phyloP scores from a whole-genome alignment of 2,113 vertebrate genomes.

The Dicentrarchus labrax region DNA sequence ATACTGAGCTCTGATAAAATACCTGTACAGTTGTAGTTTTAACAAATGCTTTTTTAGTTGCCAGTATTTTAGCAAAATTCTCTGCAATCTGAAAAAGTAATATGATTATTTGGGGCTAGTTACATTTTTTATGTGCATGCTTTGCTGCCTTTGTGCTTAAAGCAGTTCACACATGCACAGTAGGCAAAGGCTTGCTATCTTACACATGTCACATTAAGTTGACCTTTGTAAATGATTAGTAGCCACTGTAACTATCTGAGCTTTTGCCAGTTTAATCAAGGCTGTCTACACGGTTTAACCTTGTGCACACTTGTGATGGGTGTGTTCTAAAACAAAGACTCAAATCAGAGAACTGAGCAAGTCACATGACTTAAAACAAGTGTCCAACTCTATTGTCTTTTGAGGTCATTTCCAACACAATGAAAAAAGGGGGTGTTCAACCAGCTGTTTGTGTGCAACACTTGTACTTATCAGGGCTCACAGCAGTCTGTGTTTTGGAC shows the following conservation, averaged over 20 bases:
- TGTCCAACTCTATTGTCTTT: not conserved
- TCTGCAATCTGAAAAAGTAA: not conserved
- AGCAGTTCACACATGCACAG: constrained; percentile 3
- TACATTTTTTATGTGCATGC: constrained; percentile 6
- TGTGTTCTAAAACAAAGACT: constrained; percentile 24
- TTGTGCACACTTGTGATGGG: not conserved
- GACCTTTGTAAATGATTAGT: constrained; percentile 39
- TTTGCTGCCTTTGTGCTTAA: constrained; percentile 19
- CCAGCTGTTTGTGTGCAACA: not conserved
- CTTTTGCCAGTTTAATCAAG: constrained; percentile 3
- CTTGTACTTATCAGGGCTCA: not conserved
- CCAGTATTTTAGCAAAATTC: not conserved
- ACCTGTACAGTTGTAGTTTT: not conserved
- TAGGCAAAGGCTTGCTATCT: constrained; percentile 20
- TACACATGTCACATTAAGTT: constrained; percentile 4
- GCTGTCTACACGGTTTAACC: not conserved
- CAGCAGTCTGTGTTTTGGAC: constrained; percentile 25
- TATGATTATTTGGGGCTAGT: not conserved
- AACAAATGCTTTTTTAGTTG: not conserved
- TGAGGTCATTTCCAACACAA: not conserved
- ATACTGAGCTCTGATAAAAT: not conserved
- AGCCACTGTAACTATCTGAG: not conserved
- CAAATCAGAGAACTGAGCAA: not conserved
- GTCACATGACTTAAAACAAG: not conserved
- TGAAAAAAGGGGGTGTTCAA: not conserved